Conservation (phyloP, 2,888 invertebrate genomes). For the Parnassius smintheus region DNA sequence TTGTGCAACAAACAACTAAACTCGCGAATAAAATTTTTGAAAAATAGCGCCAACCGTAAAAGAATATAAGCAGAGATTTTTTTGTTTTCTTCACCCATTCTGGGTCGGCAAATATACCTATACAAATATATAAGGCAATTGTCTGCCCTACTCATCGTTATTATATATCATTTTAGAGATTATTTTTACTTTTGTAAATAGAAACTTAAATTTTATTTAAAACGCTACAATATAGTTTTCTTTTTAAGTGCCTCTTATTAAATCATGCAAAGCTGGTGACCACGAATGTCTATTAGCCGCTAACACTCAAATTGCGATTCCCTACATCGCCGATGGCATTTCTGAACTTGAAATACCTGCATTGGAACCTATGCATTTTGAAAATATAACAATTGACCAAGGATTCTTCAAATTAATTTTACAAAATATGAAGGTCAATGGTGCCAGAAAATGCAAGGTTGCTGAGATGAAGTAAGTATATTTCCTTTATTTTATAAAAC, state of each 20-base stretch:
- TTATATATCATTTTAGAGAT: too few relatives aligned
- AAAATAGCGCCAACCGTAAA: too few relatives aligned
- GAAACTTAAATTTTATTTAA: too few relatives aligned
- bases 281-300: neutral
- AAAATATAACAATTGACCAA: slow-evolving; percentile 13
- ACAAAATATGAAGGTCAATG: slow-evolving; percentile 2
- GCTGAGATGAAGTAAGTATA: slow-evolving; percentile 9
- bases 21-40: too few relatives aligned
- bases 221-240: neutral
- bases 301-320: slow-evolving; percentile 6
- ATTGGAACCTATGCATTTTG: slow-evolving; percentile 11
- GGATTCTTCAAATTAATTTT: slow-evolving; percentile 6
- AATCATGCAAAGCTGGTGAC: neutral
- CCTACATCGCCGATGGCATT: slow-evolving; percentile 13
- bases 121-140: too few relatives aligned
- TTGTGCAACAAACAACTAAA: too few relatives aligned
- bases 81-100: too few relatives aligned
- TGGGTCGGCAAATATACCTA: too few relatives aligned
- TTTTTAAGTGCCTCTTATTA: slow-evolving; percentile 5
- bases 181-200: too few relatives aligned
- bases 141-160: too few relatives aligned
- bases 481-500: too few relatives aligned
- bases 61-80: too few relatives aligned
- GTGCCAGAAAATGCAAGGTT: slow-evolving; percentile 15
- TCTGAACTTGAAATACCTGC: slow-evolving; percentile 4